Base-by-base conservation (phyloP, 1,140 invertebrate genomes). In the Hypsibius dujardini region DNA sequence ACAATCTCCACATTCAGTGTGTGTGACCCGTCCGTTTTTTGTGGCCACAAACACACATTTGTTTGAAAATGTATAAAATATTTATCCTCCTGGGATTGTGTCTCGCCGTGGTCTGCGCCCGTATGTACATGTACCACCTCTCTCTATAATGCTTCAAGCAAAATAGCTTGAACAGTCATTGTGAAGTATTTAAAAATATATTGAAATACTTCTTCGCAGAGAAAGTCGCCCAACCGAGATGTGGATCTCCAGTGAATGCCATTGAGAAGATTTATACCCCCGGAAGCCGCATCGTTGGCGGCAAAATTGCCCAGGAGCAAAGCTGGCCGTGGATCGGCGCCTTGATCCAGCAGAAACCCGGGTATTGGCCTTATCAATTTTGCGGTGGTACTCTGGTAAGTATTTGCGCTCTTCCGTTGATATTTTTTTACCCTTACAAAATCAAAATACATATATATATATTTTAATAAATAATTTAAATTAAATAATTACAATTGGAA, bases 211-310 rank as follows among this genome's bases (percentile, higher is more conserved):
- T 28, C 28, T 28, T 28, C 28, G 28, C 28, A 28, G 28, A 28
- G 28, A 28, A 28, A 28, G 28, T 28, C 28, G 28, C 28, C 28
- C 28, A 28, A 28, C 28, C 28, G 28, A 28, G 28, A 28, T 56
- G 50, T n/a, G 50, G 50, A 56, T n/a, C 7, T n/a, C 50, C 50
- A 7, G 50, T 56, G 50, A 56, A 7, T 7, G 50, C 50, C n/a
- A 56, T 56, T 7, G 50, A 56, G n/a, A 7, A n/a, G 50, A 56
- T 56, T 56, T 56, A 56, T n/a, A 56, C 50, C 7, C 50, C 50
- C 7, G 50, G 50, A 56, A 56, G 50, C 50, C 50, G 50, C 50
- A 56, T 56, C n/a, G 50, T 56, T 56, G 50, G 50, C 50, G 50
- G 50, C 50, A 56, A 56, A n/a, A 56, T 56, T 56, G 50, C 50